Conservation (phyloP, 2,113 vertebrate genomes). For the Syrrhaptes paradoxus region DNA sequence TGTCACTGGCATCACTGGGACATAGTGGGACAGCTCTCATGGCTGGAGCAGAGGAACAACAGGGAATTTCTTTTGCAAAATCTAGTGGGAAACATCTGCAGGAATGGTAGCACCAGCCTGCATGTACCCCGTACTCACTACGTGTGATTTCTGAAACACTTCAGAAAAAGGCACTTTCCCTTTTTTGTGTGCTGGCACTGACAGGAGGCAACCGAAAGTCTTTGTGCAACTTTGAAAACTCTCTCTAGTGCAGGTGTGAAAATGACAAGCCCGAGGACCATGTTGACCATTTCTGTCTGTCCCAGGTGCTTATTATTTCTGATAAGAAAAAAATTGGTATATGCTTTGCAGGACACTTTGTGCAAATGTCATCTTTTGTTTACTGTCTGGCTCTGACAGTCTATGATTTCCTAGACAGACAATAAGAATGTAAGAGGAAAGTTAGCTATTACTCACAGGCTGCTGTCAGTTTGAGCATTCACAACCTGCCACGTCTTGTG, state of each 20-base stretch:
- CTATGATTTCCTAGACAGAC: not conserved
- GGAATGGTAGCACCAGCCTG: not conserved
- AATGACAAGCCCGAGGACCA: not conserved
- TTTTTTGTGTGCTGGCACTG: not conserved
- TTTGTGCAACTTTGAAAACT: not conserved
- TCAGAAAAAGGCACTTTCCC: not conserved
- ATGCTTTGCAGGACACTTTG: not conserved
- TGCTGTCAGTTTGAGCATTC: conserved; percentile 51
- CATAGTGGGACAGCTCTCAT: no score
- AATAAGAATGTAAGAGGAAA: conserved; percentile 3
- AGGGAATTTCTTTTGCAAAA: not conserved
- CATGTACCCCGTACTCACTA: not conserved
- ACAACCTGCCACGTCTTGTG: conserved; percentile 15
- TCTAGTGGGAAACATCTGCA: not conserved
- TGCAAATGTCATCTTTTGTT: conserved; percentile 3
- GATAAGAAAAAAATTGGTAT: not conserved
- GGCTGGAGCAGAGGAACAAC: not conserved
- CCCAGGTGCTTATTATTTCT: not conserved
- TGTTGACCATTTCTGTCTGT: not conserved
- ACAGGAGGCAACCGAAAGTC: not conserved
- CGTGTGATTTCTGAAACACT: not conserved
- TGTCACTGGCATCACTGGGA: no score
- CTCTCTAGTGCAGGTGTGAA: not conserved
- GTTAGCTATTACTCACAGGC: conserved; percentile 1
- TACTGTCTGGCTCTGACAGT: not conserved